These are phyloP conservation scores for Gymnoscopelus microlampas DNA, from an alignment of 2,797 vertebrate species.

Conservation along the genomic window DNA sequence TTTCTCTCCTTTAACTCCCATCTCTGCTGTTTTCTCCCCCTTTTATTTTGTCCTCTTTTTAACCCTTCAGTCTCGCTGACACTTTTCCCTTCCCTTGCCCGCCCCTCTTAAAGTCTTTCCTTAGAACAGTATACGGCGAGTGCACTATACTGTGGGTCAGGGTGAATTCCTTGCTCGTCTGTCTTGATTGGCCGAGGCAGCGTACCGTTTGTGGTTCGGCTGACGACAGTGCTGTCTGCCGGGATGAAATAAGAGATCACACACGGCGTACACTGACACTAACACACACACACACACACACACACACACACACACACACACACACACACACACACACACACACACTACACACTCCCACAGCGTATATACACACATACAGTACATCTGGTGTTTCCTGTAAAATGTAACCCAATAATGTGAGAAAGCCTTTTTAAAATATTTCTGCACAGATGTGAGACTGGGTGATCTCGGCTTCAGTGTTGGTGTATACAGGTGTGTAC, in stretches of 20 bases:
- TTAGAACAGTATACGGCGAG: conserved; percentile 60
- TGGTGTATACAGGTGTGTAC: conserved; percentile 24
- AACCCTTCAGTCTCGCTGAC: conserved; percentile 33
- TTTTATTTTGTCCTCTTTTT: conserved; percentile 38
- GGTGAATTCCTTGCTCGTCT: conserved; percentile 45
- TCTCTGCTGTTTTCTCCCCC: conserved; percentile 18
- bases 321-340: conserved; percentile 9
- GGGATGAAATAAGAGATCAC: conserved; percentile 65
- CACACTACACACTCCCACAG: neutral
- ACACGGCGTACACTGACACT: conserved; percentile 16
- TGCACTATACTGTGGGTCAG: conserved; percentile 39
- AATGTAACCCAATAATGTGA: conserved; percentile 75
- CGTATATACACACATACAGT: conserved; percentile 21
- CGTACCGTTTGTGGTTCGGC: conserved; percentile 65
- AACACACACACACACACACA: conserved; percentile 6
- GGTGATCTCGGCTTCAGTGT: conserved; percentile 47
- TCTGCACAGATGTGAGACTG: conserved; percentile 60
- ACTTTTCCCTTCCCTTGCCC: conserved; percentile 26
- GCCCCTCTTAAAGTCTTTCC: conserved; percentile 35
- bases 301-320: conserved; percentile 16
- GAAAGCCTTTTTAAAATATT: conserved; percentile 67
- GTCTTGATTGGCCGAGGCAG: conserved; percentile 62
- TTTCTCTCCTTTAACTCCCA: neutral
- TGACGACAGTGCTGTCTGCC: conserved; percentile 60
- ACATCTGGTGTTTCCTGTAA: conserved; percentile 71